These are phyloP conservation scores for Hemicordylus capensis DNA, from an alignment of 2,113 vertebrate genomes.

Conservation along the genomic window DNA sequence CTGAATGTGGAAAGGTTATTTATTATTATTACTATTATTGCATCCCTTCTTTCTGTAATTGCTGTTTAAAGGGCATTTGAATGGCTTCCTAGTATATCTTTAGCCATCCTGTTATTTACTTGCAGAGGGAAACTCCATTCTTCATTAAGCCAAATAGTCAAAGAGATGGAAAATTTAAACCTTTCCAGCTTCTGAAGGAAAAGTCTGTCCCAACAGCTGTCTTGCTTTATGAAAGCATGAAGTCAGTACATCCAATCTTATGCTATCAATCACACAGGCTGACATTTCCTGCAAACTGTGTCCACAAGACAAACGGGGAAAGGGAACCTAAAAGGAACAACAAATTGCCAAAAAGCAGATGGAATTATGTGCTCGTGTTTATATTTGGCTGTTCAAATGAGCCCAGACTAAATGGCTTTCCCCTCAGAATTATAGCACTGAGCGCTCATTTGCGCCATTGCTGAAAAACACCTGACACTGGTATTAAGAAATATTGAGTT, in stretches of 20 bases:
- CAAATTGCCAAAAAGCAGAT: slow-evolving; percentile 80
- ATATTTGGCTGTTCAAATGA: slow-evolving; percentile 79
- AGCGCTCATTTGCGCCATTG: slow-evolving; percentile 77
- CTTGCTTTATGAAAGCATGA: slow-evolving; percentile 88
- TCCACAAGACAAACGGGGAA: slow-evolving; percentile 79
- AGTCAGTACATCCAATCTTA: slow-evolving; percentile 85
- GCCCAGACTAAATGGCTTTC: slow-evolving; percentile 78
- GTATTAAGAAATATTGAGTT: slow-evolving; percentile 80
- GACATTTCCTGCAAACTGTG: slow-evolving; percentile 89
- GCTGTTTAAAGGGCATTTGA: slow-evolving; percentile 84
- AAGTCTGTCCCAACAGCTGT: slow-evolving; percentile 90
- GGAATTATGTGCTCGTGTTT: slow-evolving; percentile 88
- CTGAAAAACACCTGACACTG: slow-evolving; percentile 85
- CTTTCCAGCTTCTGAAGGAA: slow-evolving; percentile 83
- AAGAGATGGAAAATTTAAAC: slow-evolving; percentile 89
- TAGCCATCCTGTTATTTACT: slow-evolving; percentile 85
- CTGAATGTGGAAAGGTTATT: slow-evolving; percentile 10
- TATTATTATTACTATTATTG: background rate
- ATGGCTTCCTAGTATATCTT: slow-evolving; percentile 80
- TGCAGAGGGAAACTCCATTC: slow-evolving; percentile 77
- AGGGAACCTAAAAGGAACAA: slow-evolving; percentile 80
- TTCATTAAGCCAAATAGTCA: slow-evolving; percentile 76
- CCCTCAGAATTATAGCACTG: slow-evolving; percentile 76
- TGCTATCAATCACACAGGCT: slow-evolving; percentile 81
- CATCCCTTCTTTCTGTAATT: slow-evolving; percentile 74